Evolutionary conservation across 2,113 vertebrate genomes (phyloP).

Genomic region (Micromys minutus): DNA sequence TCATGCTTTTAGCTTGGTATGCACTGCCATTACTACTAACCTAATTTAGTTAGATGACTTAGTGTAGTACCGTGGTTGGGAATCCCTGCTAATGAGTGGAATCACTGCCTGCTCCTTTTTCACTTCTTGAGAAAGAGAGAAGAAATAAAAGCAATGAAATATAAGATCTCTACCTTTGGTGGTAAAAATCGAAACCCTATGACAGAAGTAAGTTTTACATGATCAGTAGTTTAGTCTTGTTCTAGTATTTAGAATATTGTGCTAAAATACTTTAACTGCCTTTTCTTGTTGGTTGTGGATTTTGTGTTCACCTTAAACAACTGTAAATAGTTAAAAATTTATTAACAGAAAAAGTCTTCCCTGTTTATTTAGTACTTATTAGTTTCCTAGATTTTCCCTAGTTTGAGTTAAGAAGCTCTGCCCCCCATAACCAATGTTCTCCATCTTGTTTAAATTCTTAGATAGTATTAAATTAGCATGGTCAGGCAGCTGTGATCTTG

Average conservation of each 20-base stretch:
- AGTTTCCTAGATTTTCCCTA: background rate
- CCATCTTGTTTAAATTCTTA: background rate
- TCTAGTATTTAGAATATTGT: background rate
- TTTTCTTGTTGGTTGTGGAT: background rate
- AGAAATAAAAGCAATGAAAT: background rate
- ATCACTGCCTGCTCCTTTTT: background rate
- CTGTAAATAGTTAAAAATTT: slow-evolving; percentile 12
- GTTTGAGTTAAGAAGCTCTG: background rate
- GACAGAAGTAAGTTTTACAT: slow-evolving; percentile 14
- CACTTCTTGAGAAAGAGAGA: background rate
- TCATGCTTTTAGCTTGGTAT: background rate
- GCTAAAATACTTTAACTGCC: background rate
- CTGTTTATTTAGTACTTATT: background rate
- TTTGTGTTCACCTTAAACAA: slow-evolving; percentile 41
- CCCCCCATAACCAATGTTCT: background rate
- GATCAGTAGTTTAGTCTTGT: slow-evolving; percentile 1
- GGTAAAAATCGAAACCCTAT: background rate
- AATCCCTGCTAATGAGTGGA: background rate
- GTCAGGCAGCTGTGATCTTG: background rate
- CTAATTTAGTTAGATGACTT: background rate
- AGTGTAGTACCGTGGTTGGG: background rate
- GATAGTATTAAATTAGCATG: background rate
- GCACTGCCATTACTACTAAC: background rate
- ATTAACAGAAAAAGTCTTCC: background rate
- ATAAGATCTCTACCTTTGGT: background rate